These are phyloP conservation scores for Perodicticus potto DNA, from an alignment of 2,797 vertebrate species.

Conservation along the genomic window DNA sequence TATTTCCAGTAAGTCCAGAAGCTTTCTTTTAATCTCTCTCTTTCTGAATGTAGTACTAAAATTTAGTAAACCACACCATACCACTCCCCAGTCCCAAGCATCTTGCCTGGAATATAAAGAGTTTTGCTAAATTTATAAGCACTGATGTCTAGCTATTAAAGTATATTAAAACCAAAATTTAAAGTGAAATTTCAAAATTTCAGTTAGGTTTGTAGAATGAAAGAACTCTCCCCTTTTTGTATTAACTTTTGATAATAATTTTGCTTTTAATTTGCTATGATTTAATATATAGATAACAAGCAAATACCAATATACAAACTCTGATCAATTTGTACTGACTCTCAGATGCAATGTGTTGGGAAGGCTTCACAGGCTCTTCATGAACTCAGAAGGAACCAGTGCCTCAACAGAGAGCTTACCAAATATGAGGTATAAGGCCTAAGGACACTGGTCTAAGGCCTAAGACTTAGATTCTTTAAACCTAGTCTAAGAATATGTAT, in stretches of 20 bases:
- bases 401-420: background rate
- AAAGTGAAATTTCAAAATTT: conserved; percentile 39
- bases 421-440: background rate
- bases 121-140: conserved; percentile 44
- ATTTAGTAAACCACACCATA: conserved; percentile 32
- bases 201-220: background rate
- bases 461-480: background rate
- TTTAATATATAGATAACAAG: conserved; percentile 8
- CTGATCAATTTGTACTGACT: background rate
- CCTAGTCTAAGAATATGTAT: background rate
- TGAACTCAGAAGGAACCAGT: background rate
- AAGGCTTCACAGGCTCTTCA: background rate
- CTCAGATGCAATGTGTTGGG: background rate
- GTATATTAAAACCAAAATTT: conserved; percentile 42
- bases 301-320: conserved; percentile 19
- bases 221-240: background rate
- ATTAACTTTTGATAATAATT: background rate
- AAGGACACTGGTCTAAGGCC: background rate
- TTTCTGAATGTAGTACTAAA: conserved; percentile 1
- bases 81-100: background rate
- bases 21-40: background rate
- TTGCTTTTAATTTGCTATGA: conserved; percentile 40
- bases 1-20: conserved; percentile 48
- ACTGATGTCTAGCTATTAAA: conserved; percentile 30
- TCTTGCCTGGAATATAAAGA: background rate